These are phyloP conservation scores for Caenorhabditis sulstoni DNA, from an alignment of 2,888 invertebrate genomes.

Conservation along the genomic window DNA sequence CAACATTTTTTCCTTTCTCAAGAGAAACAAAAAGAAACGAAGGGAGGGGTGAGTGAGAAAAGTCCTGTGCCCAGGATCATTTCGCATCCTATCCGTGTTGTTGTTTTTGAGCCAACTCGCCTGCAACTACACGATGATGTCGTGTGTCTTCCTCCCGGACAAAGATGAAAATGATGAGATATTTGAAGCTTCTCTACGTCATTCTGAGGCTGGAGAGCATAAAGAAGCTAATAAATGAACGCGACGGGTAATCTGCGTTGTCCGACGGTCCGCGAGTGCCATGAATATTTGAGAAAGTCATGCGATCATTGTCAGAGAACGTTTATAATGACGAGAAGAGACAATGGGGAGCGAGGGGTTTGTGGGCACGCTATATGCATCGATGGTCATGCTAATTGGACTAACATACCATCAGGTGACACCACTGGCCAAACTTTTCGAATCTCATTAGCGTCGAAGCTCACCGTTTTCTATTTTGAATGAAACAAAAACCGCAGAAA, in stretches of 20 bases:
- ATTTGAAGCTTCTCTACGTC: not conserved
- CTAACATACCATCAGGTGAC: conserved; percentile 28
- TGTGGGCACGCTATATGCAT: conserved; percentile 47
- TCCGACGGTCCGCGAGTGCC: conserved; percentile 3
- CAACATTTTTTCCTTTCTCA: too few relatives aligned
- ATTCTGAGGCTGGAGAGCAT: conserved; percentile 11
- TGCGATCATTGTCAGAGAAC: conserved; percentile 30
- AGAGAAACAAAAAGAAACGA: too few relatives aligned
- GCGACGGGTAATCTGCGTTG: conserved; percentile 5
- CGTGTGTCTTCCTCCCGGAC: conserved; percentile 8
- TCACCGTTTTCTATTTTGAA: too few relatives aligned
- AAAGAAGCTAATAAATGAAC: conserved; percentile 43
- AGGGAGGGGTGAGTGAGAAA: too few relatives aligned
- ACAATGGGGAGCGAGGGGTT: conserved; percentile 1
- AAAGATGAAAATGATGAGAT: conserved; percentile 22
- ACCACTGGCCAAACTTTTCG: not conserved
- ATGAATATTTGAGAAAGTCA: conserved; percentile 56
- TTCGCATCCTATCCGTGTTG: not conserved
- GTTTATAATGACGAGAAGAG: conserved; percentile 27
- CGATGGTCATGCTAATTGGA: conserved; percentile 48
- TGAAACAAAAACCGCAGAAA: not conserved
- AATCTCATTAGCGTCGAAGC: too few relatives aligned
- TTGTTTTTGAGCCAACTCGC: not conserved
- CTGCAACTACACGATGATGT: conserved; percentile 21
- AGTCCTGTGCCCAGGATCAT: not conserved